Evolutionary conservation across 1,140 invertebrate species (phyloP).

Genomic region (Drosophila serrata): DNA sequence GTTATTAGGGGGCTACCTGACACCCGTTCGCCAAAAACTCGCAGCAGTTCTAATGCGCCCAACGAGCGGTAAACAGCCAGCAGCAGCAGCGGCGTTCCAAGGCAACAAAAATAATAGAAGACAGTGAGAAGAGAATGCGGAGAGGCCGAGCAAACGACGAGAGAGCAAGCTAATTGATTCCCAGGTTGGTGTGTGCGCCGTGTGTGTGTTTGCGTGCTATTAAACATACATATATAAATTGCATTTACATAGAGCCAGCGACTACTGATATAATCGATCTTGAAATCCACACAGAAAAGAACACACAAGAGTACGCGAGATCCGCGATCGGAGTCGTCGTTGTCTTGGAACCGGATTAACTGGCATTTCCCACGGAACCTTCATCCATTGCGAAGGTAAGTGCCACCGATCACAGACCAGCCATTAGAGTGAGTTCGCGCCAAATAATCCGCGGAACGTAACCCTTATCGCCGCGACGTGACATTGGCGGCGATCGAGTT

Average conservation of each 20-base stretch:
- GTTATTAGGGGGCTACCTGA: slow-evolving; percentile 26
- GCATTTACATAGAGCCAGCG: slow-evolving; percentile 24
- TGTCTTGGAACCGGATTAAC: slow-evolving; percentile 28
- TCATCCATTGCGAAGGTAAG: slow-evolving; percentile 22
- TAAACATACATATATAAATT: slow-evolving; percentile 17
- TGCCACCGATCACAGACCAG: not conserved
- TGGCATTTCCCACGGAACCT: slow-evolving; percentile 14
- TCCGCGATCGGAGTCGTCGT: slow-evolving; percentile 1
- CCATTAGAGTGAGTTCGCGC: too few species aligned
- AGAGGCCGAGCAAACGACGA: slow-evolving; percentile 5
- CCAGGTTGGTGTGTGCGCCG: slow-evolving; percentile 32
- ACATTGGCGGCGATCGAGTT: slow-evolving; percentile 5
- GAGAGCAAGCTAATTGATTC: slow-evolving; percentile 36
- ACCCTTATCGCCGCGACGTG: slow-evolving; percentile 54
- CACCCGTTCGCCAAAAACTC: not conserved
- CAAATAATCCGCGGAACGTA: slow-evolving; percentile 5
- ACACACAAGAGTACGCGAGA: slow-evolving; percentile 15
- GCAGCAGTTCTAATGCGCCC: slow-evolving; percentile 34
- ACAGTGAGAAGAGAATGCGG: slow-evolving; percentile 16
- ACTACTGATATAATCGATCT: slow-evolving; percentile 50
- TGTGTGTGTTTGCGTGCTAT: slow-evolving; percentile 17
- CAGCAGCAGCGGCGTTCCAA: slow-evolving; percentile 17
- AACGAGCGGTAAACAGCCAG: slow-evolving; percentile 28
- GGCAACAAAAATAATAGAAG: slow-evolving; percentile 16
- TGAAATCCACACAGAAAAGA: slow-evolving; percentile 11